Conservation (phyloP, 2,888 invertebrate species). For the Escarpia spicata region DNA sequence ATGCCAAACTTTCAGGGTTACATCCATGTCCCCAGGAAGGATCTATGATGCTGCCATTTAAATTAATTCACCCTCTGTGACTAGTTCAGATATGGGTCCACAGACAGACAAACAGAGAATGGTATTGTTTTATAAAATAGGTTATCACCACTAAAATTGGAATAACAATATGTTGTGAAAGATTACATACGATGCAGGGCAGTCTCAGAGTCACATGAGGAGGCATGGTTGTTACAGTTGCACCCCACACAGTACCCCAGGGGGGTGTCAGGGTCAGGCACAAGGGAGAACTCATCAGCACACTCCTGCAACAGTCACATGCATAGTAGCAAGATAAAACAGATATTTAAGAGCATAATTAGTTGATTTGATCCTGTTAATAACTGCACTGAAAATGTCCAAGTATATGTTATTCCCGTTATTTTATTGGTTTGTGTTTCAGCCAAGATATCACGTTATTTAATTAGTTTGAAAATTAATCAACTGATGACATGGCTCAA, state of each 20-base stretch:
- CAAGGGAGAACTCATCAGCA: constrained; percentile 50
- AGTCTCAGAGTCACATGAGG: constrained; percentile 61
- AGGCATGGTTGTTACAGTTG: constrained; percentile 76
- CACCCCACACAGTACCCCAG: constrained; percentile 69
- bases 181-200: constrained; percentile 59
- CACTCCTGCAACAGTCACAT: constrained; percentile 39
- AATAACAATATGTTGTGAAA: neutral
- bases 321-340: neutral
- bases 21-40: too few species aligned
- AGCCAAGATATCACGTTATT: neutral
- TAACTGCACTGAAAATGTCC: neutral
- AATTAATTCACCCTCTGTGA: too few species aligned
- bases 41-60: too few species aligned
- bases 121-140: too few species aligned
- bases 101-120: too few species aligned
- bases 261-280: constrained; percentile 48
- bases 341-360: neutral
- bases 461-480: neutral
- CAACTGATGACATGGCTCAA: neutral
- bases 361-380: neutral
- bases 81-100: too few species aligned
- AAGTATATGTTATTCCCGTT: neutral
- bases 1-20: too few species aligned
- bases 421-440: neutral
- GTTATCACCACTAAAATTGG: neutral